Conservation (phyloP, 1,140 invertebrate species). For the Drosophila pectinifera region DNA sequence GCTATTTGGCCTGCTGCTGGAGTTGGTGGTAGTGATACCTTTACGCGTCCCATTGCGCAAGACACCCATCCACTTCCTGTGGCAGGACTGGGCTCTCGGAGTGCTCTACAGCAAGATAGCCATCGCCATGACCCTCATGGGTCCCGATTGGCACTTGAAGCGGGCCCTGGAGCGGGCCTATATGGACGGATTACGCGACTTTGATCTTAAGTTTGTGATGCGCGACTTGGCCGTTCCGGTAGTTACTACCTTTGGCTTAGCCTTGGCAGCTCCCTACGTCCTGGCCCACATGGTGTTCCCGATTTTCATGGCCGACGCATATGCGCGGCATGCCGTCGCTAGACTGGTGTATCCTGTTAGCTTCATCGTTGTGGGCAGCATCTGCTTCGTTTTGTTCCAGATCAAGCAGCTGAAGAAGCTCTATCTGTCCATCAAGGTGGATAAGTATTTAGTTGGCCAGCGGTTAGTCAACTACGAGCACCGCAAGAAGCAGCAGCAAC, state of each 20-base stretch:
- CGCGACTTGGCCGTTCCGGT: slow-evolving; percentile 94
- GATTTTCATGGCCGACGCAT: slow-evolving; percentile 90
- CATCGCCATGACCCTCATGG: slow-evolving; percentile 98
- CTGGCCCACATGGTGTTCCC: slow-evolving; percentile 94
- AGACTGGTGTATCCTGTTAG: slow-evolving; percentile 96
- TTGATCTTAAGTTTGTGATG: slow-evolving; percentile 95
- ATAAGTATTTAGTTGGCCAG: slow-evolving; percentile 98
- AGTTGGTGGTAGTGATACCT: slow-evolving; percentile 96
- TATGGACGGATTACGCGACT: slow-evolving; percentile 95
- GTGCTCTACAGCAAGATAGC: slow-evolving; percentile 99
- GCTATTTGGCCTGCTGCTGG: slow-evolving; percentile 95
- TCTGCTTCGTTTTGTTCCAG: slow-evolving; percentile 90
- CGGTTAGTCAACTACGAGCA: slow-evolving; percentile 98
- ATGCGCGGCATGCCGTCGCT: slow-evolving; percentile 91
- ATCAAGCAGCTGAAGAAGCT: slow-evolving; percentile 96
- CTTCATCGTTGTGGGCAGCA: slow-evolving; percentile 89
- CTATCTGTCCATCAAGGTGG: slow-evolving; percentile 99
- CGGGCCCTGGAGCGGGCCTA: slow-evolving; percentile 95
- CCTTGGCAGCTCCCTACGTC: slow-evolving; percentile 95
- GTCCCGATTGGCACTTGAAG: slow-evolving; percentile 97
- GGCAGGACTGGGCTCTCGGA: slow-evolving; percentile 98
- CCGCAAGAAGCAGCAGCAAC: slow-evolving; percentile 87
- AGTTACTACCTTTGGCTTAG: slow-evolving; percentile 93
- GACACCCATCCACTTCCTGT: slow-evolving; percentile 97
- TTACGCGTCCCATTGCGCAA: slow-evolving; percentile 96